These are phyloP conservation scores for Junonia oenone DNA, from an alignment of 2,888 invertebrate species.

Conservation along the genomic window DNA sequence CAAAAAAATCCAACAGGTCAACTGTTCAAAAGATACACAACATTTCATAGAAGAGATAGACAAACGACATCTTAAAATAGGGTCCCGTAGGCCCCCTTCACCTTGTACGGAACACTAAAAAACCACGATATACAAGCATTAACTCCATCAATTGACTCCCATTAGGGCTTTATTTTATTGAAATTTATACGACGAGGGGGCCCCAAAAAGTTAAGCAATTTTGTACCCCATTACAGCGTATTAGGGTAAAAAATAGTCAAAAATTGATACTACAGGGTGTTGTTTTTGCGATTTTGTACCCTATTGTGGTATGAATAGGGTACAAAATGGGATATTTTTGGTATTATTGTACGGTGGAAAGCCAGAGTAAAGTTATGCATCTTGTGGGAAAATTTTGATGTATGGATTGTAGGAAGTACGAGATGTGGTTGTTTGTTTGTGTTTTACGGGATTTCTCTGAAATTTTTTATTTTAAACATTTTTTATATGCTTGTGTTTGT, in stretches of 20 bases:
- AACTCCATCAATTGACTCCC: slow-evolving; percentile 38
- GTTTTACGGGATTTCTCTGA: too few species aligned
- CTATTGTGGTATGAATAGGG: neutral
- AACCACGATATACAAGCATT: neutral
- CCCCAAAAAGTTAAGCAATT: slow-evolving; percentile 3
- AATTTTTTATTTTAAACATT: too few species aligned
- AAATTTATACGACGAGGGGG: slow-evolving; percentile 41
- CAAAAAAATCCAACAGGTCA: too few species aligned
- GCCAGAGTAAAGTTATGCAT: slow-evolving; percentile 14
- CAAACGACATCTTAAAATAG: too few species aligned
- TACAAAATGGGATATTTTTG: neutral
- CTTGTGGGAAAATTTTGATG: slow-evolving; percentile 6
- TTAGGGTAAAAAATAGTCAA: neutral
- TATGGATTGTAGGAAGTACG: neutral
- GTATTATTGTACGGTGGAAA: slow-evolving; percentile 11
- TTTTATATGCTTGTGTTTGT: too few species aligned
- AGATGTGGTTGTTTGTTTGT: neutral
- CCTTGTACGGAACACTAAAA: too few species aligned
- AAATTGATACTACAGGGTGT: too few species aligned
- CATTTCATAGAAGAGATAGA: too few species aligned
- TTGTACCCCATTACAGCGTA: neutral
- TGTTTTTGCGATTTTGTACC: neutral
- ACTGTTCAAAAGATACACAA: too few species aligned
- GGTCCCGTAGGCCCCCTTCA: too few species aligned
- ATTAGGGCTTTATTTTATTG: slow-evolving; percentile 43